Conservation (phyloP, 1,140 invertebrate genomes). For the Bombus cullumanus region DNA sequence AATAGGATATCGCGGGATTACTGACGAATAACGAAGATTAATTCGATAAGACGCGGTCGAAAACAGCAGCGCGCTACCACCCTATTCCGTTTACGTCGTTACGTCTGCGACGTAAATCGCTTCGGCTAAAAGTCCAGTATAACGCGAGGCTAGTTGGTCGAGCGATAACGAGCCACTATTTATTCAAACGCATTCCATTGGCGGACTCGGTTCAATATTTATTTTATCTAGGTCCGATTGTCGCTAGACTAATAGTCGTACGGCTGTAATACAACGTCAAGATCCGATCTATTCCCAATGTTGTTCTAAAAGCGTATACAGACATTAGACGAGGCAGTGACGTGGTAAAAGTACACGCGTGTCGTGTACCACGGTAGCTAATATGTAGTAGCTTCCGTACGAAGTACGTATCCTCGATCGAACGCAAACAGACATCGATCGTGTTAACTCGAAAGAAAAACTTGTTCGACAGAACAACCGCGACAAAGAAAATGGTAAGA, state of each 20-base stretch:
- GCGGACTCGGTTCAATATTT: constrained; percentile 48
- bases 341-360: constrained; percentile 47
- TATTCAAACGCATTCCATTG: constrained; percentile 59
- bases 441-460: constrained; percentile 23
- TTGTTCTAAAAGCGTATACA: constrained; percentile 52
- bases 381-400: constrained; percentile 33
- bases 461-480: neutral
- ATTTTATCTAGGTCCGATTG: constrained; percentile 52
- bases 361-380: constrained; percentile 50
- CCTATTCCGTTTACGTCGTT: constrained; percentile 10
- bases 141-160: constrained; percentile 41
- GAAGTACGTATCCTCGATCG: neutral
- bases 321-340: constrained; percentile 21
- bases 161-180: constrained; percentile 54
- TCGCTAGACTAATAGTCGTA: constrained; percentile 51
- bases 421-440: constrained; percentile 33
- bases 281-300: constrained; percentile 56
- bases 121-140: constrained; percentile 36
- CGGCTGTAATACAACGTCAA: constrained; percentile 30
- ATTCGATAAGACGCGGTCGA: constrained; percentile 37
- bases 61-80: neutral
- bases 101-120: constrained; percentile 18
- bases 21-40: constrained; percentile 17
- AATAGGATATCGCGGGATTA: neutral
- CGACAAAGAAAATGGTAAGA: constrained; percentile 28